These are phyloP conservation scores for Tautogolabrus adspersus DNA, from an alignment of 2,113 vertebrate species.

Conservation along the genomic window DNA sequence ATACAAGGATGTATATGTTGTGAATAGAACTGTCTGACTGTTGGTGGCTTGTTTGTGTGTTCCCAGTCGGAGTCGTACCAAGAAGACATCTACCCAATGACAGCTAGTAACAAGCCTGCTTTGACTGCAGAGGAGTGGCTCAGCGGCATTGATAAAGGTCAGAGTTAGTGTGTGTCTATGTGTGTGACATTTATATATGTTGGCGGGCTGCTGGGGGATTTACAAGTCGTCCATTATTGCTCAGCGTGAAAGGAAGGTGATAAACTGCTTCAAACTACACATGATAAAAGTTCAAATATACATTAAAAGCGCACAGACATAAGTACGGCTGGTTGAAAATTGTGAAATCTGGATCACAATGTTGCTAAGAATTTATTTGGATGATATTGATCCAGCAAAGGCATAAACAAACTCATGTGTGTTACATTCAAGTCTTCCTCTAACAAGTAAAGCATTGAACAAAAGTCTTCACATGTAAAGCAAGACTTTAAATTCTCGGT, in stretches of 20 bases:
- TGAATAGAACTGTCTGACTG: not conserved
- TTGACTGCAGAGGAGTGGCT: slow-evolving; percentile 93
- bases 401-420: not conserved
- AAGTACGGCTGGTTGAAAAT: not conserved
- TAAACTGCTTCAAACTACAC: not conserved
- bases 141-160: slow-evolving; percentile 90
- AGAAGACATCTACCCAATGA: slow-evolving; percentile 97
- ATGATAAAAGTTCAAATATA: not conserved
- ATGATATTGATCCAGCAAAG: not conserved
- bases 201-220: not conserved
- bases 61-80: slow-evolving; percentile 96
- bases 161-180: slow-evolving; percentile 43
- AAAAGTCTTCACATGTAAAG: no score
- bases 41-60: not conserved
- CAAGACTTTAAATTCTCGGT: no score
- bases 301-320: not conserved
- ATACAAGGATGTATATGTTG: not conserved
- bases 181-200: slow-evolving; percentile 8
- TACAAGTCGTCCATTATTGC: not conserved
- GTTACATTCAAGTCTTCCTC: not conserved
- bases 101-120: slow-evolving; percentile 86
- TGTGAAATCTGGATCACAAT: no score
- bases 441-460: not conserved
- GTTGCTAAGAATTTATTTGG: no score
- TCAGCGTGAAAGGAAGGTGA: not conserved